A percentile compares a stretch with the other conserved stretches of the same genome.
These are phyloP conservation scores for Nipponacmea schrenckii DNA, from an alignment of 2,888 invertebrate genomes.

Conservation along the genomic window DNA sequence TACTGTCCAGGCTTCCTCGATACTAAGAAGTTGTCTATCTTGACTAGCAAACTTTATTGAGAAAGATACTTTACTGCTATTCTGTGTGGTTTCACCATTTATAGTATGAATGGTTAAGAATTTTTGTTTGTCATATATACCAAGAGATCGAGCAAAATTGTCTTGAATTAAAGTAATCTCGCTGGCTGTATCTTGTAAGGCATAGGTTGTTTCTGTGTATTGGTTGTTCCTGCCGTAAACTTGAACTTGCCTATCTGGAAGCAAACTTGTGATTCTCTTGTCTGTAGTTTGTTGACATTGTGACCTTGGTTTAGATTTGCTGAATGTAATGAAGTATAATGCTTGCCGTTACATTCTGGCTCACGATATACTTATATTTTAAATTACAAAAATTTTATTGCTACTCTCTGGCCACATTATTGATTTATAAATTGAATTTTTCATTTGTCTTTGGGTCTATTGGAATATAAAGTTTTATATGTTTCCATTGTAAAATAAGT, in stretches of 20 bases:
- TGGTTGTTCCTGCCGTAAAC: background rate
- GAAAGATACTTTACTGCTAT: background rate
- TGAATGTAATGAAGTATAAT: background rate
- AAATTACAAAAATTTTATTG: too few relatives aligned
- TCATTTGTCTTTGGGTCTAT: too few relatives aligned
- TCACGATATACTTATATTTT: background rate
- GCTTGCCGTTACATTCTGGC: background rate
- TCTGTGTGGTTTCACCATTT: too few relatives aligned
- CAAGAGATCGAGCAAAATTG: background rate
- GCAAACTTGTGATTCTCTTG: background rate
- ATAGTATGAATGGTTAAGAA: background rate
- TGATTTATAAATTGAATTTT: too few relatives aligned
- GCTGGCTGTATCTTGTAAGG: background rate
- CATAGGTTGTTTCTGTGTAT: background rate
- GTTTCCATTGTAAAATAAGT: too few relatives aligned
- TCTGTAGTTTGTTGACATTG: too few relatives aligned
- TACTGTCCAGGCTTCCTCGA: background rate
- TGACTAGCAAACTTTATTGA: background rate
- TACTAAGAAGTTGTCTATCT: background rate
- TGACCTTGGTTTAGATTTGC: background rate
- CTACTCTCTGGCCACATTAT: too few relatives aligned
- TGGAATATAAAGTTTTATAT: too few relatives aligned
- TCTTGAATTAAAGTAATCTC: background rate
- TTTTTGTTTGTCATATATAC: background rate
- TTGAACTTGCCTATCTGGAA: background rate